Percentiles rank a stretch among this genome's conserved stretches.
Conservation (phyloP, 2,888 invertebrate species). For the Synanthedon andrenaeformis region DNA sequence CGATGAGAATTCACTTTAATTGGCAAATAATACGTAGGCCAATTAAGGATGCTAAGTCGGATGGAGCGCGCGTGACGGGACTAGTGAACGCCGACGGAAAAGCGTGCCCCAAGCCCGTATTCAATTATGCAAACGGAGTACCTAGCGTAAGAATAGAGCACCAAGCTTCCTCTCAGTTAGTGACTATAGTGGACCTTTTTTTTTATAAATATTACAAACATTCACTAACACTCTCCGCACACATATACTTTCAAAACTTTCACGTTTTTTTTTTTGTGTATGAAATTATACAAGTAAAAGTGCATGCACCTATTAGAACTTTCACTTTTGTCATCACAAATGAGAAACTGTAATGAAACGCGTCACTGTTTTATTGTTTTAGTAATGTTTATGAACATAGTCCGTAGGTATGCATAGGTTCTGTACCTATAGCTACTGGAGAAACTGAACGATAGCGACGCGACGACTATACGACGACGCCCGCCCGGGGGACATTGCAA, state of each 20-base stretch:
- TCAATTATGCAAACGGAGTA: conserved; percentile 66
- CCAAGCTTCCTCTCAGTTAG: conserved; percentile 21
- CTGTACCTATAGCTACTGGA: conserved; percentile 8
- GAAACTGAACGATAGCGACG: conserved; percentile 19
- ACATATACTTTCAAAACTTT: neutral
- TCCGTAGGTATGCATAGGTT: no score
- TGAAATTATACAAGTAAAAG: neutral
- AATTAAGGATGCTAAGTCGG: conserved; percentile 70
- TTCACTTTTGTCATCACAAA: neutral
- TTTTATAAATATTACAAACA: neutral
- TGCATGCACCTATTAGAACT: neutral
- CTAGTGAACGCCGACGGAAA: conserved; percentile 16
- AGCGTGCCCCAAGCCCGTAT: conserved; percentile 38
- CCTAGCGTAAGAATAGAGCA: conserved; percentile 43
- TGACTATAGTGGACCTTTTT: conserved; percentile 17
- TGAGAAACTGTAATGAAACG: neutral
- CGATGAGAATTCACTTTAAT: conserved; percentile 70
- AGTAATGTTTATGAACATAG: no score
- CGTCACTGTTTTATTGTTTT: no score
- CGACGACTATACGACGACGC: conserved; percentile 21
- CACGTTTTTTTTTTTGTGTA: neutral
- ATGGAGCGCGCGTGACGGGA: conserved; percentile 64
- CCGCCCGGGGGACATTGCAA: conserved; percentile 46
- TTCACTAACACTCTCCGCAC: neutral
- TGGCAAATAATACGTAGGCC: conserved; percentile 71